Percentiles rank a stretch among this genome's conserved stretches.
Conservation (phyloP, 2,113 vertebrate species). For the Trachemys scripta region DNA sequence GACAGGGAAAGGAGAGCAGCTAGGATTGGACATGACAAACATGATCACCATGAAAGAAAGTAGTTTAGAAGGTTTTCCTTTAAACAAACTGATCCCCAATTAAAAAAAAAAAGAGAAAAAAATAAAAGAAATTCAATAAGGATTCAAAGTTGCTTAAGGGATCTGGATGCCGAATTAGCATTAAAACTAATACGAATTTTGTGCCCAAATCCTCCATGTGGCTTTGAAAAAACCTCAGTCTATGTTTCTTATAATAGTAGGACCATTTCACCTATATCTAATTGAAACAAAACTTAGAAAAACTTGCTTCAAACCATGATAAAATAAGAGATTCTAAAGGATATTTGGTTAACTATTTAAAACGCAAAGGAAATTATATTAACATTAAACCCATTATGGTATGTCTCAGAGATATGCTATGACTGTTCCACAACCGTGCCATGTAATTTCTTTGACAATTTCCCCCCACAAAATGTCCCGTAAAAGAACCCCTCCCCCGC, state of each 20-base stretch:
- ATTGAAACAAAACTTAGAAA: not conserved
- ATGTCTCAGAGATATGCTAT: fast-evolving
- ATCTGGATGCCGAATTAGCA: not conserved
- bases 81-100: not conserved
- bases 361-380: not conserved
- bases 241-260: not conserved
- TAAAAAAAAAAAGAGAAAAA: not conserved
- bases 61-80: not conserved
- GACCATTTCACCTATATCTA: not conserved
- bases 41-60: not conserved
- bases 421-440: not conserved
- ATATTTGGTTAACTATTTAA: not conserved
- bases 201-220: not conserved
- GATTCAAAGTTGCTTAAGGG: not conserved
- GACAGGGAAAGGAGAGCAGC: not conserved
- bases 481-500: not conserved
- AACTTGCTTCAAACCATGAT: not conserved
- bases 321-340: not conserved
- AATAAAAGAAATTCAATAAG: not conserved
- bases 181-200: not conserved
- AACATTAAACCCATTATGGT: not conserved
- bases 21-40: not conserved
- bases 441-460: not conserved
- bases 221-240: not conserved
- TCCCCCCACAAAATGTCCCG: not conserved